Evolutionary conservation across 2,113 vertebrate genomes (phyloP).

Genomic region (Varanus salvator): DNA sequence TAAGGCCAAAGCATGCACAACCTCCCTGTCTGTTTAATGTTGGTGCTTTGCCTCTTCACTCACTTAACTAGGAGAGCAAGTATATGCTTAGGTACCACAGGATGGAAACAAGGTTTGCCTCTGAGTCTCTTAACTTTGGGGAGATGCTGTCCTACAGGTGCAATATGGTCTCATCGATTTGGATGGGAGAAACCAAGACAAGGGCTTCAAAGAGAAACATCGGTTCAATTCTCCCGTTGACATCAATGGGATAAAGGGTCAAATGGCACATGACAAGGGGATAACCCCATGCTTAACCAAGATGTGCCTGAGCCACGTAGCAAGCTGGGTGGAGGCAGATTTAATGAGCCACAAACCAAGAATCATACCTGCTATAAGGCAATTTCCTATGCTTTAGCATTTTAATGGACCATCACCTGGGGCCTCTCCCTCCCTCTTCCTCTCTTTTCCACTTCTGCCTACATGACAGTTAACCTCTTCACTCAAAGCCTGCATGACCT

Average conservation of each 20-base stretch:
- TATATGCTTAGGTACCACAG: neutral
- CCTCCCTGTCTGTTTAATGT: neutral
- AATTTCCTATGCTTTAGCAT: neutral
- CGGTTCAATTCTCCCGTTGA: neutral
- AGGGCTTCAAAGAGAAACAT: neutral
- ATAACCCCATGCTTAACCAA: neutral
- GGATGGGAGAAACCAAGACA: neutral
- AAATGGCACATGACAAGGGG: neutral
- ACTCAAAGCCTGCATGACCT: no score
- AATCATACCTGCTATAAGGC: neutral
- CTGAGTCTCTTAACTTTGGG: neutral
- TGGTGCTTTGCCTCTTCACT: neutral
- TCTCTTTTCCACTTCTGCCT: no score
- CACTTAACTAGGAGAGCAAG: neutral
- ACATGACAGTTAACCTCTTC: no score
- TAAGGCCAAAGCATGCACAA: neutral
- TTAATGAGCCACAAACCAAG: neutral
- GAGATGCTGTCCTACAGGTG: neutral
- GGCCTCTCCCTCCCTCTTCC: no score
- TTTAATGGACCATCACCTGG: no score
- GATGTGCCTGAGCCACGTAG: neutral
- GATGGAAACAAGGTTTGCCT: no score
- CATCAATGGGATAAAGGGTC: neutral
- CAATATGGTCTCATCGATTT: neutral
- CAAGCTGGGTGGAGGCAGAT: neutral